A percentile compares a stretch with the other conserved stretches of the same genome.
These are phyloP conservation scores for Lepidocolaptes lacrymiger DNA, from an alignment of 2,797 vertebrate genomes.

Conservation along the genomic window DNA sequence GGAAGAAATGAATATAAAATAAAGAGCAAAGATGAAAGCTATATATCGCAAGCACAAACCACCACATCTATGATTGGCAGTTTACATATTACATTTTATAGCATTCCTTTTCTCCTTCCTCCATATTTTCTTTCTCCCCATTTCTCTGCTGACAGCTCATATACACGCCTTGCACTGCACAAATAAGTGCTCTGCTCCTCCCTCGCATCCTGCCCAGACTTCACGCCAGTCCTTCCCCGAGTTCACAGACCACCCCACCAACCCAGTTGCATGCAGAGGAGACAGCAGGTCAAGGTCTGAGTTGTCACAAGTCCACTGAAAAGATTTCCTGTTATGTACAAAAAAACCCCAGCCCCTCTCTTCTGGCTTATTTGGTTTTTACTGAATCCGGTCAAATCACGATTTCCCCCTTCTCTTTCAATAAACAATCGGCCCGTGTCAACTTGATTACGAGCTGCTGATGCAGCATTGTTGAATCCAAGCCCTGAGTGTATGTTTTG, in stretches of 20 bases:
- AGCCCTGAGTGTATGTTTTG: slow-evolving; percentile 53
- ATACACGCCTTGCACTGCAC: not conserved
- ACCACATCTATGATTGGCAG: not conserved
- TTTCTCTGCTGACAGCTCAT: slow-evolving; percentile 28
- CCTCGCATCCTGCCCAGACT: not conserved
- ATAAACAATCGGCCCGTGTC: slow-evolving; percentile 50
- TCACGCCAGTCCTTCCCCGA: not conserved
- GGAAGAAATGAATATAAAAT: slow-evolving; percentile 1
- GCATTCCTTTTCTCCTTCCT: not conserved
- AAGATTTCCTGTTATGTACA: not conserved
- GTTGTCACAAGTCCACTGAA: not conserved
- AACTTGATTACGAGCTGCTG: slow-evolving; percentile 52
- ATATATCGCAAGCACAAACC: not conserved
- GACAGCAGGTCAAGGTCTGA: not conserved
- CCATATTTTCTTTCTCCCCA: not conserved
- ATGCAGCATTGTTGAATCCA: slow-evolving; percentile 46
- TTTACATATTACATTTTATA: slow-evolving; percentile 42
- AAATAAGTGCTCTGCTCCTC: slow-evolving; percentile 32
- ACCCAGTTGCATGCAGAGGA: not conserved
- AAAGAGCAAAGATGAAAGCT: not conserved
- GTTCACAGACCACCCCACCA: not conserved
- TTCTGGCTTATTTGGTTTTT: slow-evolving; percentile 2
- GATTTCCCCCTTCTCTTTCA: not conserved
- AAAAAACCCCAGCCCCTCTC: not conserved
- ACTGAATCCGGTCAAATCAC: slow-evolving; percentile 19